These are phyloP conservation scores for Drosophila nr. perissopoda DNA, from an alignment of 2,888 invertebrate species.

Conservation along the genomic window DNA sequence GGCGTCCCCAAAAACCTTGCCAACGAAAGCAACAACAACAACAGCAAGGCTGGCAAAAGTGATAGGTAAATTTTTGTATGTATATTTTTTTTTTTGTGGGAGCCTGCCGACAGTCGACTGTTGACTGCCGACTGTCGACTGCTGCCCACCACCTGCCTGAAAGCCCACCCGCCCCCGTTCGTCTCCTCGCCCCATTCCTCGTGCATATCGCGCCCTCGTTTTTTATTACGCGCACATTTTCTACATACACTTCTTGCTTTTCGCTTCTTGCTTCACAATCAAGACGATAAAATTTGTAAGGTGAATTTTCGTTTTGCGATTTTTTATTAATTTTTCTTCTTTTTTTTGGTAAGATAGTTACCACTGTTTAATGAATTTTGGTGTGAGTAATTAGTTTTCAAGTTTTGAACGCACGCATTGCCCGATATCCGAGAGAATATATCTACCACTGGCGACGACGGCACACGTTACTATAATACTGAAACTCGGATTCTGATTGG, in stretches of 20 bases:
- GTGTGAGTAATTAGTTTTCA: conserved; percentile 66
- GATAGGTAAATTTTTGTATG: conserved; percentile 73
- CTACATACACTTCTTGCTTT: conserved; percentile 67
- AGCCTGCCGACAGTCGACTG: conserved; percentile 52
- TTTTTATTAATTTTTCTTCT: conserved; percentile 10
- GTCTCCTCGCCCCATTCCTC: conserved; percentile 45
- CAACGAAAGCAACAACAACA: conserved; percentile 51
- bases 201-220: conserved; percentile 78
- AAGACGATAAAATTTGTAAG: conserved; percentile 33
- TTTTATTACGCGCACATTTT: conserved; percentile 79
- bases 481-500: conserved; percentile 60
- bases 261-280: conserved; percentile 55
- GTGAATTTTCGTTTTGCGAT: conserved; percentile 37
- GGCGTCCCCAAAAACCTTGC: conserved; percentile 69
- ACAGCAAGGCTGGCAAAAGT: conserved; percentile 46
- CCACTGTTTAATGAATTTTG: conserved; percentile 49
- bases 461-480: conserved; percentile 72
- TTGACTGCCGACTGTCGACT: conserved; percentile 31
- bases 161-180: conserved; percentile 3
- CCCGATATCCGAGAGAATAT: conserved; percentile 65
- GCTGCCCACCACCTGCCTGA: conserved; percentile 34
- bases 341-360: conserved; percentile 23
- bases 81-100: conserved; percentile 67
- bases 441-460: conserved; percentile 71
- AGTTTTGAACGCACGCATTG: conserved; percentile 73